These are phyloP conservation scores for Oedothorax gibbosus DNA, from an alignment of 1,140 invertebrate genomes.

Conservation along the genomic window DNA sequence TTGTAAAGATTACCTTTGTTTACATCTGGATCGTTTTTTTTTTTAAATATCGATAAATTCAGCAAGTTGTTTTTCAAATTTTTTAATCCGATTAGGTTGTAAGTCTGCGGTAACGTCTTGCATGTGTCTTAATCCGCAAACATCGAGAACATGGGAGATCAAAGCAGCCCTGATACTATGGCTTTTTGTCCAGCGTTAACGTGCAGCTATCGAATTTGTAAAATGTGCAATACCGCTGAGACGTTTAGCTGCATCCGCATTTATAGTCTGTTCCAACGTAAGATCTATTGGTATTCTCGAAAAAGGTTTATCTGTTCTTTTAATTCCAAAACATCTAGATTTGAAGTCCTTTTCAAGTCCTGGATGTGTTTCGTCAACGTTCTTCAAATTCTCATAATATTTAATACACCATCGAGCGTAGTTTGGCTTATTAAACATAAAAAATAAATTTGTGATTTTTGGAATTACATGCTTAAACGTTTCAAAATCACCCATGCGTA, in stretches of 20 bases:
- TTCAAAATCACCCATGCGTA: no score
- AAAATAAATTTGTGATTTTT: constrained; percentile 1
- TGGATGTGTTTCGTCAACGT: constrained; percentile 35
- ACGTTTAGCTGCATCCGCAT: constrained; percentile 38
- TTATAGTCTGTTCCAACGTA: constrained; percentile 45
- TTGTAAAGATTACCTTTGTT: no score
- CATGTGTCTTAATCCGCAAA: constrained; percentile 4
- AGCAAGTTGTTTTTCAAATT: constrained; percentile 6
- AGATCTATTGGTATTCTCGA: constrained; percentile 22
- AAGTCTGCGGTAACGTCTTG: constrained; percentile 8
- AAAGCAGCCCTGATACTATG: constrained; percentile 7
- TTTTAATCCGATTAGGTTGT: constrained; percentile 6
- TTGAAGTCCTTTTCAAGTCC: constrained; percentile 8
- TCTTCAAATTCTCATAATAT: no score
- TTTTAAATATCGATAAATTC: no score
- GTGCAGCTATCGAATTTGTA: constrained; percentile 46
- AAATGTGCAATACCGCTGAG: constrained; percentile 23
- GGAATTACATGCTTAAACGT: no score
- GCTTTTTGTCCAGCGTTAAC: constrained; percentile 9
- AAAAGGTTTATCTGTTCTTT: constrained; percentile 41
- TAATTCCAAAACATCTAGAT: constrained; percentile 3
- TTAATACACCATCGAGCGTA: neutral
- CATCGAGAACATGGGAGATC: constrained; percentile 11
- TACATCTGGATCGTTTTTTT: no score
- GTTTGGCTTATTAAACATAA: neutral